Conservation (phyloP, 2,888 invertebrate genomes). For the Carabus problematicus region DNA sequence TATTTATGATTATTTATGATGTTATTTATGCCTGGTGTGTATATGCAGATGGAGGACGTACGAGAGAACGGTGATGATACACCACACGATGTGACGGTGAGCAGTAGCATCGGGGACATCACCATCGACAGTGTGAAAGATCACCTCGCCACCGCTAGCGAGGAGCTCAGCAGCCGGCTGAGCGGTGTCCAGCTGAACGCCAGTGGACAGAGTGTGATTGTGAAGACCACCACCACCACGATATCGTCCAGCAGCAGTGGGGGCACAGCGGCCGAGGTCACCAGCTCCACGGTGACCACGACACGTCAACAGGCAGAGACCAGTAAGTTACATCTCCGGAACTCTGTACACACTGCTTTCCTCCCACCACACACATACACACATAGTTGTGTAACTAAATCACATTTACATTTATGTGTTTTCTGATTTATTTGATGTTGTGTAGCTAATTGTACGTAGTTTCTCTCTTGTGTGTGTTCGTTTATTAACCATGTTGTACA, state of each 20-base stretch:
- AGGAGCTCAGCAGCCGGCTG: constrained; percentile 56
- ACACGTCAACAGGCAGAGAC: constrained; percentile 59
- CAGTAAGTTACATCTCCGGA: constrained; percentile 60
- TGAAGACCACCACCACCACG: constrained; percentile 69
- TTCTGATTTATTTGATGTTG: constrained; percentile 18
- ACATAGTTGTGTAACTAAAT: not conserved
- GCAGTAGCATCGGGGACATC: constrained; percentile 81
- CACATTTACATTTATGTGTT: not conserved
- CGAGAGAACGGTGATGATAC: constrained; percentile 63
- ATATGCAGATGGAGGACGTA: constrained; percentile 53
- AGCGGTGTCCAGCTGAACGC: constrained; percentile 49
- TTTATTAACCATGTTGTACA: no score
- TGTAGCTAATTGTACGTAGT: not conserved
- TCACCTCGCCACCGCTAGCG: constrained; percentile 67
- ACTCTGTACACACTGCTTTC: not conserved
- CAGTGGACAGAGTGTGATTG: constrained; percentile 62
- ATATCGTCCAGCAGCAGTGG: constrained; percentile 61
- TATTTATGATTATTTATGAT: no score
- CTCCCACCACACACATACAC: constrained; percentile 3
- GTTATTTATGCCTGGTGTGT: no score
- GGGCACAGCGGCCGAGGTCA: constrained; percentile 50
- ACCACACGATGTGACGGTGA: constrained; percentile 61
- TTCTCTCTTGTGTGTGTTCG: constrained; percentile 10
- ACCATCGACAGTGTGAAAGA: constrained; percentile 94
- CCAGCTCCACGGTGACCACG: constrained; percentile 59